phyloP scores from a whole-genome alignment of 2,888 invertebrate species.

The Branchellion lobata region DNA sequence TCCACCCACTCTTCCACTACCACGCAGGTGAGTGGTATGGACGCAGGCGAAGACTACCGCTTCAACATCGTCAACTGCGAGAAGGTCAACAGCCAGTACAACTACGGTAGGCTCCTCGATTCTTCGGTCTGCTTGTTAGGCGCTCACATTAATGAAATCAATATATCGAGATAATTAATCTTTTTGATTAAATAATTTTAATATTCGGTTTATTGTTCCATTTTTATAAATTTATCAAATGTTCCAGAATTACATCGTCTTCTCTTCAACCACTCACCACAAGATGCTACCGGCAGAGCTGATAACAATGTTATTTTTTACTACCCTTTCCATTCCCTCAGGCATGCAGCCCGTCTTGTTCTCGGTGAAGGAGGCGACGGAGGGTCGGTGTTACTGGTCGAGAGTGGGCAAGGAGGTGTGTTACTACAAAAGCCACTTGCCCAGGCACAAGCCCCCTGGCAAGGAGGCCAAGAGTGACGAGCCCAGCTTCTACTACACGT shows the following conservation, averaged over 20 bases:
- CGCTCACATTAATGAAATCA: too few species aligned
- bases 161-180: not conserved
- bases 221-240: not conserved
- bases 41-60: conserved; percentile 71
- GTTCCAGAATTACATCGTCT: too few species aligned
- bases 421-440: conserved; percentile 74
- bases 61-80: conserved; percentile 86
- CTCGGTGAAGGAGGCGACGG: conserved; percentile 74
- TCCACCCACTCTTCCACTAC: too few species aligned
- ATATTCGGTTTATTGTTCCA: not conserved
- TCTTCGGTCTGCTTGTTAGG: not conserved
- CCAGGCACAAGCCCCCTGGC: conserved; percentile 57
- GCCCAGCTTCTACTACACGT: conserved; percentile 70
- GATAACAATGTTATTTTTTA: too few species aligned
- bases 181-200: not conserved
- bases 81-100: conserved; percentile 82
- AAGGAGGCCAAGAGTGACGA: conserved; percentile 45
- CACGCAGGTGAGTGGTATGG: conserved; percentile 71
- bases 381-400: conserved; percentile 68
- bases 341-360: conserved; percentile 84
- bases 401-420: conserved; percentile 76
- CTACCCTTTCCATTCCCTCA: conserved; percentile 54
- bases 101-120: conserved; percentile 68
- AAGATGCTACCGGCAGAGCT: not conserved
- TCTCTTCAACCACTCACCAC: not conserved